Evolutionary conservation across 2,888 invertebrate species (phyloP).

Genomic region (Dimorphilus gyrociliatus): DNA sequence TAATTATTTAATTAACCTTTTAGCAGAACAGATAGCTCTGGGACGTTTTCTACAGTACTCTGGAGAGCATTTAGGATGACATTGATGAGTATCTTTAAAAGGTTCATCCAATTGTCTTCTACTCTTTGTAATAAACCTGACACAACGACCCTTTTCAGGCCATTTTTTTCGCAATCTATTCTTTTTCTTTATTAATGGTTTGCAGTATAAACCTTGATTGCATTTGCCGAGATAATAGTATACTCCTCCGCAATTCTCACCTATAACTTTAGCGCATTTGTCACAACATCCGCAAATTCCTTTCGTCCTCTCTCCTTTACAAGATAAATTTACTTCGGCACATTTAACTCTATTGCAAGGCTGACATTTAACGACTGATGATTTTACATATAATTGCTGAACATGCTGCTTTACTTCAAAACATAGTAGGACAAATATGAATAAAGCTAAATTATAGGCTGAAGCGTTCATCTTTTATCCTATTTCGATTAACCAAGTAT

Average conservation of each 20-base stretch:
- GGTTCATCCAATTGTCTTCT: slow-evolving; percentile 2
- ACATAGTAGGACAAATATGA: too few relatives aligned
- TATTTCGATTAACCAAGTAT: too few relatives aligned
- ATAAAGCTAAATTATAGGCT: too few relatives aligned
- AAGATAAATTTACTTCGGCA: too few relatives aligned
- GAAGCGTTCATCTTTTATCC: too few relatives aligned
- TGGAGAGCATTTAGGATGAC: slow-evolving; percentile 27
- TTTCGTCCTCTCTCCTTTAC: slow-evolving; percentile 27
- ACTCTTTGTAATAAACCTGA: slow-evolving; percentile 7
- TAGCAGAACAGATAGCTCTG: slow-evolving; percentile 28
- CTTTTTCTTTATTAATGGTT: slow-evolving; percentile 5
- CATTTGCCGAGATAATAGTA: slow-evolving; percentile 32
- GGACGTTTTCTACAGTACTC: slow-evolving; percentile 23
- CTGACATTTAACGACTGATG: too few relatives aligned
- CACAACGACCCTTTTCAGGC: background rate
- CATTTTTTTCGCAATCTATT: background rate
- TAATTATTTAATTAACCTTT: too few relatives aligned
- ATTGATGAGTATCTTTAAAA: slow-evolving; percentile 8
- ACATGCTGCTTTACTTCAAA: too few relatives aligned
- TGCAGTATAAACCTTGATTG: slow-evolving; percentile 25
- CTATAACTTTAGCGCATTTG: slow-evolving; percentile 29
- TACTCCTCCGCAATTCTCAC: slow-evolving; percentile 31
- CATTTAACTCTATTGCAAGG: too few relatives aligned
- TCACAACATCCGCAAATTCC: slow-evolving; percentile 35
- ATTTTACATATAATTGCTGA: too few relatives aligned